Percentiles rank a stretch among this genome's conserved stretches.
Evolutionary conservation across 2,888 invertebrate species (phyloP).

Genomic region (Limnephilus auricula): DNA sequence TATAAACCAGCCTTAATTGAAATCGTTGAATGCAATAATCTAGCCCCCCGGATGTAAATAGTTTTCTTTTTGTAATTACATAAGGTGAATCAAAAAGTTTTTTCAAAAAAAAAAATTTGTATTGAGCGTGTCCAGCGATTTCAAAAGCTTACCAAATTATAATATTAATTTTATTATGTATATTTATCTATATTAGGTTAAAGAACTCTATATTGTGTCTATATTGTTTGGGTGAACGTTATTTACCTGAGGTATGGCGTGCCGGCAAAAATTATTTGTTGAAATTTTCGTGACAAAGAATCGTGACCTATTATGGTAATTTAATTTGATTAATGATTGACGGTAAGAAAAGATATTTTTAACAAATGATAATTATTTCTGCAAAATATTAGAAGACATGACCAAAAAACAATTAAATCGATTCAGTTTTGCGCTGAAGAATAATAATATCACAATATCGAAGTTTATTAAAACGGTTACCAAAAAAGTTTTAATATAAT

Average conservation of each 20-base stretch:
- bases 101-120: too few relatives aligned
- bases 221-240: neutral
- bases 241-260: neutral
- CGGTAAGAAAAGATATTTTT: slow-evolving; percentile 6
- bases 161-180: neutral
- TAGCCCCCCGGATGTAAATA: too few relatives aligned
- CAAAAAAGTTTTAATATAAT: neutral
- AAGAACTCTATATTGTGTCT: neutral
- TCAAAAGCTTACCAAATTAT: too few relatives aligned
- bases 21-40: too few relatives aligned
- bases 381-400: neutral
- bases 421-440: neutral
- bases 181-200: neutral
- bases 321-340: slow-evolving; percentile 32
- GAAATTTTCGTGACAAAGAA: slow-evolving; percentile 34
- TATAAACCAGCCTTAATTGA: too few relatives aligned
- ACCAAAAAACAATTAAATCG: neutral
- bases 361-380: slow-evolving; percentile 15
- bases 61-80: too few relatives aligned
- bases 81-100: too few relatives aligned
- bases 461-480: neutral
- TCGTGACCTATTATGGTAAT: slow-evolving; percentile 40
- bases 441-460: too few relatives aligned
- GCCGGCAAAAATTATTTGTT: slow-evolving; percentile 29
- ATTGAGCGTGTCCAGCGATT: too few relatives aligned